Evolutionary conservation across 2,797 vertebrate genomes (phyloP).

Genomic region (Brotula barbata): DNA sequence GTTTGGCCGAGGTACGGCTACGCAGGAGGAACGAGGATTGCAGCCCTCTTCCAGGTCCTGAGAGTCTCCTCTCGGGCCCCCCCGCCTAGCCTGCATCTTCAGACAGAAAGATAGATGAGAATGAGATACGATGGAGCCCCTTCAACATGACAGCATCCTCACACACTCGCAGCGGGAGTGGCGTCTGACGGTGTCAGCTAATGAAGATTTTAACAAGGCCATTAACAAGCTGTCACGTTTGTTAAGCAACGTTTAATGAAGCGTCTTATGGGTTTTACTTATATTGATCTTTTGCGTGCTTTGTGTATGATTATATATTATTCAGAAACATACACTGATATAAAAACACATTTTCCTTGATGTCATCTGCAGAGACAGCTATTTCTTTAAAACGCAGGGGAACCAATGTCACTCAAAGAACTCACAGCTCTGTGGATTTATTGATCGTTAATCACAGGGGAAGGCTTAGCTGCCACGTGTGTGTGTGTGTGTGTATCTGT

Average conservation of each 20-base stretch:
- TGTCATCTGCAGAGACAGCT: not conserved
- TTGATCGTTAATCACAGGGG: conserved; percentile 26
- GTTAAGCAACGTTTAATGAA: conserved; percentile 31
- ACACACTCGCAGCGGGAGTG: conserved; percentile 42
- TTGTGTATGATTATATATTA: not conserved
- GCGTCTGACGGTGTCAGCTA: conserved; percentile 43
- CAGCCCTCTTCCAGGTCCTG: not conserved
- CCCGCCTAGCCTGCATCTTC: conserved; percentile 8
- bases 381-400: conserved; percentile 26
- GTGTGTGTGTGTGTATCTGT: conserved; percentile 2
- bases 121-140: conserved; percentile 11
- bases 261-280: conserved; percentile 16
- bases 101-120: conserved; percentile 32
- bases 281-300: not conserved
- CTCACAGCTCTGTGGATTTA: conserved; percentile 38
- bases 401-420: conserved; percentile 9
- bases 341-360: conserved; percentile 4
- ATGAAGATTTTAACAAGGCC: conserved; percentile 30
- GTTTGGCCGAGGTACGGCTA: not conserved
- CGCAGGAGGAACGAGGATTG: not conserved
- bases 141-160: conserved; percentile 33
- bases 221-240: conserved; percentile 47
- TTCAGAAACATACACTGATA: not conserved
- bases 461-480: not conserved
- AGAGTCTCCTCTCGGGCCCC: not conserved